Conservation (phyloP, 2,113 vertebrate genomes). For the Phycodurus eques region DNA sequence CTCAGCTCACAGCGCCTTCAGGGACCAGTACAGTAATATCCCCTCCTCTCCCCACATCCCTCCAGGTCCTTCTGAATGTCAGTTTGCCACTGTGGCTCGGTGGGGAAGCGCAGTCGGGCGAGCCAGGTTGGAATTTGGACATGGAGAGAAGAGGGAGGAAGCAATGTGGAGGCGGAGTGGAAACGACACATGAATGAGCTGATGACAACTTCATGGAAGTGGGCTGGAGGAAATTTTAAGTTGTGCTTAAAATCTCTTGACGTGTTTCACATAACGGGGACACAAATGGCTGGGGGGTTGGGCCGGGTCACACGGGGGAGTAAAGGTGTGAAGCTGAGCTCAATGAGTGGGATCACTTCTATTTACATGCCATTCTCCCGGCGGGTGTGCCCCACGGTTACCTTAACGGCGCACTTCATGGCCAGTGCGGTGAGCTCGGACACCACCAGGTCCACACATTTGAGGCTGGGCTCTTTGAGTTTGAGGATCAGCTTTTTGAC, state of each 20-base stretch:
- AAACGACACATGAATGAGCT: conserved; percentile 15
- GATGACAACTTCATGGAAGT: conserved; percentile 26
- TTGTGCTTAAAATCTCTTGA: conserved; percentile 28
- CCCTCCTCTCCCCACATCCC: conserved; percentile 7
- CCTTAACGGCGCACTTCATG: conserved; percentile 92
- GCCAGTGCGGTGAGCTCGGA: conserved; percentile 89
- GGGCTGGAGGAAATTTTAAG: conserved; percentile 19
- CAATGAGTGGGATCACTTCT: conserved; percentile 21
- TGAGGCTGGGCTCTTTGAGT: conserved; percentile 96
- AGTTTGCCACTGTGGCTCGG: conserved; percentile 35
- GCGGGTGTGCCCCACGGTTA: conserved; percentile 64
- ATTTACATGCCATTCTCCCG: conserved; percentile 24
- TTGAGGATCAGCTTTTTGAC: conserved; percentile 98
- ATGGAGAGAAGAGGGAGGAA: conserved; percentile 8
- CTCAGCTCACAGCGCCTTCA: conserved; percentile 4
- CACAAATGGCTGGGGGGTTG: not conserved
- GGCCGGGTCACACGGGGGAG: not conserved
- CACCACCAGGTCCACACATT: conserved; percentile 94
- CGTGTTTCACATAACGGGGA: conserved; percentile 9
- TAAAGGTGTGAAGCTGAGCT: conserved; percentile 22
- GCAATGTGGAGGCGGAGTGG: conserved; percentile 7
- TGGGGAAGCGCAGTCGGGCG: not conserved
- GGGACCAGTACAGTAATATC: conserved; percentile 14
- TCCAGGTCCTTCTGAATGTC: conserved; percentile 24
- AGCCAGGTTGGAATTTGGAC: conserved; percentile 2